Conservation (phyloP, 2,113 vertebrate genomes). For the Okapia johnstoni region DNA sequence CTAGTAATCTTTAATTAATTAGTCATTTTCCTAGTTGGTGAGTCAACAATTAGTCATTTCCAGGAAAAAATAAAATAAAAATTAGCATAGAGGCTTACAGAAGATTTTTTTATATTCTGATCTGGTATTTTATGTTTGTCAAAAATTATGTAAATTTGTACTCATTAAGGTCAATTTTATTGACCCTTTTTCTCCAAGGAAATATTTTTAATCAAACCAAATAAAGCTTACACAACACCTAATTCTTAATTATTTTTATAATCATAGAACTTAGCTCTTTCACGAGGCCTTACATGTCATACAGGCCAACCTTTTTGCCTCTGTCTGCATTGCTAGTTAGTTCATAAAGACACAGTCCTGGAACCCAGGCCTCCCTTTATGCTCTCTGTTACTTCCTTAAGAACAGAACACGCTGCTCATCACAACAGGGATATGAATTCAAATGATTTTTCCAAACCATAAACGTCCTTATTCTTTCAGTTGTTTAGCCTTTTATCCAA, state of each 20-base stretch:
- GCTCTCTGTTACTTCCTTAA: not conserved
- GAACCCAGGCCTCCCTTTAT: not conserved
- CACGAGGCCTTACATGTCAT: not conserved
- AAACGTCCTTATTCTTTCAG: not conserved
- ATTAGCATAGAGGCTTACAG: not conserved
- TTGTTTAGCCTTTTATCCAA: not conserved
- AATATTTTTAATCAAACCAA: constrained; percentile 6
- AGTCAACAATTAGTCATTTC: constrained; percentile 16
- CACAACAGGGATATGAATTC: not conserved
- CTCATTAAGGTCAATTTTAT: not conserved
- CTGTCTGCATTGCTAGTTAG: not conserved
- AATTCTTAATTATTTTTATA: not conserved
- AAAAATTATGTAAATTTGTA: not conserved
- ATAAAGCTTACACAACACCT: not conserved
- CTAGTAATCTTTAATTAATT: not conserved
- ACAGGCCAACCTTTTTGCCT: not conserved
- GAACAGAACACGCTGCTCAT: not conserved
- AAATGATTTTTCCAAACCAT: not conserved
- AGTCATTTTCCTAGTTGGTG: not conserved
- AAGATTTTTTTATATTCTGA: not conserved
- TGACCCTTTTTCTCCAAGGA: not conserved
- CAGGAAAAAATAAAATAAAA: not conserved
- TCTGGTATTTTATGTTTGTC: not conserved
- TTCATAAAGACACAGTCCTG: not conserved
- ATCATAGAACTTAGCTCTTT: not conserved